A percentile compares a stretch with the other conserved stretches of the same genome.
These are phyloP conservation scores for Stramonita haemastoma DNA, from an alignment of 2,888 invertebrate genomes.

Conservation along the genomic window DNA sequence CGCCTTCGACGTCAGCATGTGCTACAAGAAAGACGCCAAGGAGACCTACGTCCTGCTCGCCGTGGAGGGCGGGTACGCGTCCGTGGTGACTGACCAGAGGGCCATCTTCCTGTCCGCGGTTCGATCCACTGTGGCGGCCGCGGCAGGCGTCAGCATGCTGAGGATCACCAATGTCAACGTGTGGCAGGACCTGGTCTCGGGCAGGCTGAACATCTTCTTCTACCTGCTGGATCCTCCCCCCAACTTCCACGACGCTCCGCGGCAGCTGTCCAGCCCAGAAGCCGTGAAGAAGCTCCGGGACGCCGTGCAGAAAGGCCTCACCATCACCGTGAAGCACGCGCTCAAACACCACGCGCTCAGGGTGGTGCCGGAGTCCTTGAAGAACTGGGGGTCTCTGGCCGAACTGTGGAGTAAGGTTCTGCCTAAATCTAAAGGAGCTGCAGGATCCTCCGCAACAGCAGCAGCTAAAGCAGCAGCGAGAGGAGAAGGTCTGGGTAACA, in stretches of 20 bases:
- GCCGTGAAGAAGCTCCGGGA: conserved; percentile 33
- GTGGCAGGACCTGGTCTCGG: conserved; percentile 33
- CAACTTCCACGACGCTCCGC: neutral
- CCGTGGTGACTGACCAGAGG: conserved; percentile 35
- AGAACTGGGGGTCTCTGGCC: conserved; percentile 9
- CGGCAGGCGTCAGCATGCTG: conserved; percentile 5
- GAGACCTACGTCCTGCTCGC: conserved; percentile 37
- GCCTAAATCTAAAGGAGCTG: neutral
- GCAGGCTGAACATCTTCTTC: conserved; percentile 43
- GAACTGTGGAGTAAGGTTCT: conserved; percentile 3
- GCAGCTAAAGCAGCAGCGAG: neutral
- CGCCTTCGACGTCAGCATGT: conserved; percentile 45
- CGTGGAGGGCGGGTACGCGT: conserved; percentile 33
- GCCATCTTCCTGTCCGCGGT: conserved; percentile 38
- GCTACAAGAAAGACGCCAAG: conserved; percentile 37
- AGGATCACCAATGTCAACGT: conserved; percentile 18
- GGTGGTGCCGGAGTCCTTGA: conserved; percentile 30
- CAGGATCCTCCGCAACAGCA: neutral
- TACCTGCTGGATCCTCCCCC: conserved; percentile 43
- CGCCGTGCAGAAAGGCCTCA: conserved; percentile 42
- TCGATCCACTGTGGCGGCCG: conserved; percentile 41
- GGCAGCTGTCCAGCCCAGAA: conserved; percentile 24
- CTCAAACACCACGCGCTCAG: conserved; percentile 27
- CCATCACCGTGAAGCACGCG: conserved; percentile 42
- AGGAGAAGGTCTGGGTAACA: neutral